These are phyloP conservation scores for Ceratina australensis DNA, from an alignment of 1,140 invertebrate species.

Conservation along the genomic window DNA sequence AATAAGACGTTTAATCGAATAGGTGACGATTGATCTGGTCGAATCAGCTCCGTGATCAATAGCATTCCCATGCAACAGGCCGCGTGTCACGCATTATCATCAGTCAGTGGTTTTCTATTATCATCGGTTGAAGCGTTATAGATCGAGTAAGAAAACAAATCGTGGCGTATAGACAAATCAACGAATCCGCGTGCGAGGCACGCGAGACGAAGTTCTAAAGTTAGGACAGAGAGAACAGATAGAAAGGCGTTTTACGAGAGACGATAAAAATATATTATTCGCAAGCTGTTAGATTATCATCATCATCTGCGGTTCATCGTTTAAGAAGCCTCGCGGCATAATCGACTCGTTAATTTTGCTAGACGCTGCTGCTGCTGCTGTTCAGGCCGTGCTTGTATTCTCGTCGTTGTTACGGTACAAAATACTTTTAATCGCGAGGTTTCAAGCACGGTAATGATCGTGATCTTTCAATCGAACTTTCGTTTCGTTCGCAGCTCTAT, in stretches of 20 bases:
- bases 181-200: slow-evolving; percentile 14
- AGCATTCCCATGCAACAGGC: slow-evolving; percentile 25
- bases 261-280: neutral
- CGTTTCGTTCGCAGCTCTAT: neutral
- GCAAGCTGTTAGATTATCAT: slow-evolving; percentile 12
- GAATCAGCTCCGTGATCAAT: neutral
- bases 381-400: slow-evolving; percentile 22
- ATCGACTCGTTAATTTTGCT: neutral
- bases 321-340: neutral
- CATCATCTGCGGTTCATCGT: neutral
- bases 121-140: slow-evolving; percentile 15
- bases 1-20: no score
- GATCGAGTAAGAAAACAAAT: slow-evolving; percentile 13
- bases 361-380: neutral
- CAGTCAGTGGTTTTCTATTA: neutral
- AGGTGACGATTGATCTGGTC: no score
- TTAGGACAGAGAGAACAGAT: no score
- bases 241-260: neutral
- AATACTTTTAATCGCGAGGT: neutral
- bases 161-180: neutral
- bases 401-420: neutral
- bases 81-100: slow-evolving; percentile 19
- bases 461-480: no score
- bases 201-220: neutral
- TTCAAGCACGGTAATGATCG: neutral